Percentiles rank a stretch among this genome's conserved stretches.
Conservation (phyloP, 2,113 vertebrate genomes). For the Rhea americana region DNA sequence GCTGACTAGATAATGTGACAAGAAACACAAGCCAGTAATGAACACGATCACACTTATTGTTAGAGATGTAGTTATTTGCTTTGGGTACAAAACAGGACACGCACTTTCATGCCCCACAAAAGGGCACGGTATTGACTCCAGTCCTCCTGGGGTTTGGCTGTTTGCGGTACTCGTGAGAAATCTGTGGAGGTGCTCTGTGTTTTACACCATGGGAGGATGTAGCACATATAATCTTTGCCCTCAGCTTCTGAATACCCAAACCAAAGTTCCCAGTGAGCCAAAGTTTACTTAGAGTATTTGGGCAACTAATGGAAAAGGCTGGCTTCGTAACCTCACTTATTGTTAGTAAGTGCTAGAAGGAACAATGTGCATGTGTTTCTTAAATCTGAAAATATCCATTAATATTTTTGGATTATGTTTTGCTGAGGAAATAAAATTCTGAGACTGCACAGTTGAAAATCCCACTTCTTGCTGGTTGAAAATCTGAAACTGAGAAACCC, state of each 20-base stretch:
- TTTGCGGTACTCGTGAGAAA: too few relatives aligned
- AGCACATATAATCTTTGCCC: neutral
- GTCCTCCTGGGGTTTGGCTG: too few relatives aligned
- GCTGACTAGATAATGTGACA: neutral
- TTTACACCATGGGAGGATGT: neutral
- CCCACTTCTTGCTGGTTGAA: neutral
- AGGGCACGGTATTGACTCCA: too few relatives aligned
- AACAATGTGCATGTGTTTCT: neutral
- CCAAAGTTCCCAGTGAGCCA: neutral
- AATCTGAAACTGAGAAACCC: neutral
- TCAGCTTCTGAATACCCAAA: neutral
- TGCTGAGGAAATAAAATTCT: neutral
- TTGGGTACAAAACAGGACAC: neutral
- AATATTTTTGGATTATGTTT: neutral
- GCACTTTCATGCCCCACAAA: neutral
- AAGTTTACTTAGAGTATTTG: neutral
- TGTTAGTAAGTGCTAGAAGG: too few relatives aligned
- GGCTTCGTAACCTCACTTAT: neutral
- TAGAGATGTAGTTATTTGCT: neutral
- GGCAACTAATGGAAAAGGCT: neutral
- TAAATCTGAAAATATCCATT: neutral
- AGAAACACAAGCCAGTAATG: neutral
- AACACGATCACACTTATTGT: rapidly evolving
- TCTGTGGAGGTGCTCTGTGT: neutral
- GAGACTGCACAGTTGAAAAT: neutral